Evolutionary conservation across 2,113 vertebrate genomes (phyloP), one percentile per base, ranked within the genome.

Genomic region (Channa argus): DNA sequence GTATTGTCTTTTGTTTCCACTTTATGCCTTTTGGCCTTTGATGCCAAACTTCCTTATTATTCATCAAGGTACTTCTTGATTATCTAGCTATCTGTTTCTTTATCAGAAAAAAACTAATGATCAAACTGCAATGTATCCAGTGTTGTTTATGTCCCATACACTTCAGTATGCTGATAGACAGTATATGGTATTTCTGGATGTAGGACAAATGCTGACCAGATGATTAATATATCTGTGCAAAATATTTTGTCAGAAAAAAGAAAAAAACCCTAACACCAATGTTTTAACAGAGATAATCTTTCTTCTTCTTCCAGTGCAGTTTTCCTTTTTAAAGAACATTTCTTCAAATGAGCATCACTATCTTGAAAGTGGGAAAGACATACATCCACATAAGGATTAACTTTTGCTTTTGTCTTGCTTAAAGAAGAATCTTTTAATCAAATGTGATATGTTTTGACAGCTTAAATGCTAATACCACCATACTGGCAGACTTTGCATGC

Each of bases 1-100:
- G 12, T 50, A 15, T 62, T 73, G 15, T 36, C 10, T 53, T 58
- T 55, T 79, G 37, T 5, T 49, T 3, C 5, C 65, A 60, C 55
- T 58, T 41, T 14, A 5, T 54, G 53, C 54, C 75, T 64, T 75
- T 51, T 54, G 13, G 47, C 47, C 41, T 85, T 81, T 83, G 55
- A 79, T 77, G 62, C 43, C 10, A 47, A 5, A 61, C 34, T 5
- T 3, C 55, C 78, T 76, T 74, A 68, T 79, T 60, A 74, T 78
- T 63, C 12, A 65, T 71, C 47, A 54, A 70, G 38, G 66, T 72
- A 36, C 13, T 63, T 62, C 24, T 52, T 34, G 54, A 58, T 36
- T 1, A 3, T 36, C 37, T 43, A 8, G 43, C 46, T 50, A 11
- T 64, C 63, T 49, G 14, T 63, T 33, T 46, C 52, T 3, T 1